Evolutionary conservation across 2,797 vertebrate genomes (phyloP).

Genomic region (Mallotus villosus): DNA sequence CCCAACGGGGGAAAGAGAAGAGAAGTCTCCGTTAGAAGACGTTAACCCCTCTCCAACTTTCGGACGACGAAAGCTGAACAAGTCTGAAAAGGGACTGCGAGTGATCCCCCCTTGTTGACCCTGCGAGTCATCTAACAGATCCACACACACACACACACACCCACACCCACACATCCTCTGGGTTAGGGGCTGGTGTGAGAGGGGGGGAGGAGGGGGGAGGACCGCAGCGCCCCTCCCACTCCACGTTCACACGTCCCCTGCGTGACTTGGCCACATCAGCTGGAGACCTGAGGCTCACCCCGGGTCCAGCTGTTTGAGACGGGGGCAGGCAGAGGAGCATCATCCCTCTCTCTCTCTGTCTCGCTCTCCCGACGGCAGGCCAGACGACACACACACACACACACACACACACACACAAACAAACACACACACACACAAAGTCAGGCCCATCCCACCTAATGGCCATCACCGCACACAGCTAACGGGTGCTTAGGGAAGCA

Average conservation of each 20-base stretch:
- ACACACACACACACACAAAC: slow-evolving; percentile 26
- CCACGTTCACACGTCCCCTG: slow-evolving; percentile 68
- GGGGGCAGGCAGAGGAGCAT: slow-evolving; percentile 68
- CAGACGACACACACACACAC: too few species aligned
- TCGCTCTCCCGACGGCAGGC: slow-evolving; percentile 33
- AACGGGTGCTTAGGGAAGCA: slow-evolving; percentile 71
- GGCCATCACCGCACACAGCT: slow-evolving; percentile 64
- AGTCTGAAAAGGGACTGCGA: not conserved
- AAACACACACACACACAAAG: slow-evolving; percentile 46
- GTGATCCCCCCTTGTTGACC: not conserved
- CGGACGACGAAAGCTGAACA: too few species aligned
- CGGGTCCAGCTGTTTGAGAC: slow-evolving; percentile 69
- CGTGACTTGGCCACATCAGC: slow-evolving; percentile 57
- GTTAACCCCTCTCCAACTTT: too few species aligned
- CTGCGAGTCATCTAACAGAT: too few species aligned
- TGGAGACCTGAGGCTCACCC: slow-evolving; percentile 71
- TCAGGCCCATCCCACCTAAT: slow-evolving; percentile 68
- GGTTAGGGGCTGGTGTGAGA: not conserved
- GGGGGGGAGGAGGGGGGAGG: not conserved
- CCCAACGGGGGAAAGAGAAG: too few species aligned
- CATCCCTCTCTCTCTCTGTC: slow-evolving; percentile 61
- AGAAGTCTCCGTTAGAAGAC: too few species aligned
- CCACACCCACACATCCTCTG: not conserved
- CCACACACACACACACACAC: too few species aligned
- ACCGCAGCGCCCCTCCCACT: not conserved